Base-by-base conservation (phyloP, 2,888 invertebrate genomes). In the Melinaea marsaeus region DNA sequence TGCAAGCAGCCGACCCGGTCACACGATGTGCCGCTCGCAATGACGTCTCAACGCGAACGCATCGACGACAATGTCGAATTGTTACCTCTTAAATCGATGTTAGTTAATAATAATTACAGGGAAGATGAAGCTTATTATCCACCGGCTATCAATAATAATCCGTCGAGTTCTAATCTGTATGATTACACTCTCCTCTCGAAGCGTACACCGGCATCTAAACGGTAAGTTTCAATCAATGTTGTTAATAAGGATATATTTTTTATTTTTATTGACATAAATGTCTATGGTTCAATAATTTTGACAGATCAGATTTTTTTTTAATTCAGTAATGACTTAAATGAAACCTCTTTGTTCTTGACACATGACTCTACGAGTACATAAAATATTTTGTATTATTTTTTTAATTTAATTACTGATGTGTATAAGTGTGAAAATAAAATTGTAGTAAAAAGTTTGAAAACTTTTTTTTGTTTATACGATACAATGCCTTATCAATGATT, bases 141-240 rank as follows among this genome's bases (percentile, higher is more conserved):
- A 13, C 86, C 84, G 58, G 77, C 79, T 51, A 79, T 81, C 70
- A 81, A 79, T 69, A 81, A 79, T 61, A 82, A 83, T 64, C 88
- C 89, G 0, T 87, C 90, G 57, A 84, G 81, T 42, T 84, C 89
- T 2, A 88, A 83, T 67, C 74, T 83, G 37, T 77, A 83, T 71
- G 91, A 91, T 48, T 91, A 91, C 70, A 84, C 88, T 57, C 74
- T 90, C 68, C 80, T 91, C 62, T 91, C 91, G 48, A 91, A 91
- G 72, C 78, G 91, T 70, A 90, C 91, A 68, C 90, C 90, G 83
- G 91, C 90, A 62, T 91, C 90, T 2, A 91, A 91, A 80, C 83
- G 90, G 91, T 90, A 79, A 60, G 63, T 71, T 65, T 63, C 57
- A 64, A 65, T 67, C 64, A 66, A 68, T 68, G 63, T 64, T 63